These are phyloP conservation scores for Aspidiotus rigidus DNA, from an alignment of 2,888 invertebrate species.

Conservation along the genomic window DNA sequence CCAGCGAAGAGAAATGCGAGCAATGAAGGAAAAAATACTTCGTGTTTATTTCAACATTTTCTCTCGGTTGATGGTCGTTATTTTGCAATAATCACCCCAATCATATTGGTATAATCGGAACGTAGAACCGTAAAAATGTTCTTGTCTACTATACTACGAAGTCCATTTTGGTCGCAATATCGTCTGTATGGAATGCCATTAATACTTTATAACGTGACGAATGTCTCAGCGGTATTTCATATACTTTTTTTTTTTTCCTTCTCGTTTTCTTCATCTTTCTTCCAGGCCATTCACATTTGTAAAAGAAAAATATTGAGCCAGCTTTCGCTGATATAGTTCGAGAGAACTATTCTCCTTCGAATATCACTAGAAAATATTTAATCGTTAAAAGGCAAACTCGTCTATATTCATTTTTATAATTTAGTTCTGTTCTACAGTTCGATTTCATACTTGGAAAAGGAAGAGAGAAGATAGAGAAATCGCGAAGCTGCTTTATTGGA, in stretches of 20 bases:
- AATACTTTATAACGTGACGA: conserved; percentile 4
- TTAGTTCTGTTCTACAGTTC: no score
- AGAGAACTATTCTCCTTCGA: neutral
- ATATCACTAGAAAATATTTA: neutral
- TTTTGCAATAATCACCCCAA: neutral
- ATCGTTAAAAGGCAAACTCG: neutral
- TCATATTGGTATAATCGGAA: conserved; percentile 4
- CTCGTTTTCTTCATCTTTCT: neutral
- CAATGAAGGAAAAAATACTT: no score
- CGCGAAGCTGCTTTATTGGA: no score
- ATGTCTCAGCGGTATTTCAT: conserved; percentile 4
- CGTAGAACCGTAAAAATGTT: conserved; percentile 2
- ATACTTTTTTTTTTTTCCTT: neutral
- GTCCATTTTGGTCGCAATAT: conserved; percentile 4
- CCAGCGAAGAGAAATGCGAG: no score
- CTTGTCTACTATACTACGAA: neutral
- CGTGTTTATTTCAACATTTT: no score
- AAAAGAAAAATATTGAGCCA: neutral
- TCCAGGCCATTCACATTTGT: neutral
- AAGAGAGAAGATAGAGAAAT: no score
- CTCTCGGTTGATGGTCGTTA: neutral
- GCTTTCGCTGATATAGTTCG: neutral
- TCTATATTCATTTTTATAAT: neutral
- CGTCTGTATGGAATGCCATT: conserved; percentile 1
- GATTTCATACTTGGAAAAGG: no score